Evolutionary conservation across 2,113 vertebrate genomes (phyloP).

Genomic region (Colaptes auratus): DNA sequence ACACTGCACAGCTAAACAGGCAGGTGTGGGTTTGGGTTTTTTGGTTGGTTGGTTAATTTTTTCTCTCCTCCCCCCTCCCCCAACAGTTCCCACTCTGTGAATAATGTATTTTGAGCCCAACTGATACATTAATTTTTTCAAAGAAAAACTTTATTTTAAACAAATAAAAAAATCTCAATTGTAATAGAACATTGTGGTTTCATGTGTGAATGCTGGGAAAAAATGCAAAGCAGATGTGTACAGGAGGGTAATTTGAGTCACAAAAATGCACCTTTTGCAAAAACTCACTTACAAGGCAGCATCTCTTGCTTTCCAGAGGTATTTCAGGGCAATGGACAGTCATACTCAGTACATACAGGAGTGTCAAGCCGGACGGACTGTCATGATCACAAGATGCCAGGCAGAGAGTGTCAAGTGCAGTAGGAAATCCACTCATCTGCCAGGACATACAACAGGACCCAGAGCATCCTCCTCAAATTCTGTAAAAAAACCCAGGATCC

Average conservation of each 20-base stretch:
- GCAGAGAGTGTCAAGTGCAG: neutral
- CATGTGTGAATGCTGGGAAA: neutral
- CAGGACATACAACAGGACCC: neutral
- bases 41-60: too few relatives aligned
- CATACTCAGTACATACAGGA: neutral
- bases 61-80: too few relatives aligned
- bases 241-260: neutral
- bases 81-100: neutral
- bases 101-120: accelerated
- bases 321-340: neutral
- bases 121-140: neutral
- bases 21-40: too few relatives aligned
- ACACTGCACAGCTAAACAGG: neutral
- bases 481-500: neutral
- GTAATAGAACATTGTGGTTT: neutral
- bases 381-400: neutral
- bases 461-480: neutral
- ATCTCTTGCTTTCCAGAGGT: neutral
- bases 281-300: neutral
- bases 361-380: neutral
- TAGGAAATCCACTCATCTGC: neutral
- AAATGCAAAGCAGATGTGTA: neutral
- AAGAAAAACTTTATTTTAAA: neutral
- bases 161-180: neutral
- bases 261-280: neutral